These are phyloP conservation scores for Chionoecetes opilio DNA, from an alignment of 1,140 invertebrate genomes.

Conservation along the genomic window DNA sequence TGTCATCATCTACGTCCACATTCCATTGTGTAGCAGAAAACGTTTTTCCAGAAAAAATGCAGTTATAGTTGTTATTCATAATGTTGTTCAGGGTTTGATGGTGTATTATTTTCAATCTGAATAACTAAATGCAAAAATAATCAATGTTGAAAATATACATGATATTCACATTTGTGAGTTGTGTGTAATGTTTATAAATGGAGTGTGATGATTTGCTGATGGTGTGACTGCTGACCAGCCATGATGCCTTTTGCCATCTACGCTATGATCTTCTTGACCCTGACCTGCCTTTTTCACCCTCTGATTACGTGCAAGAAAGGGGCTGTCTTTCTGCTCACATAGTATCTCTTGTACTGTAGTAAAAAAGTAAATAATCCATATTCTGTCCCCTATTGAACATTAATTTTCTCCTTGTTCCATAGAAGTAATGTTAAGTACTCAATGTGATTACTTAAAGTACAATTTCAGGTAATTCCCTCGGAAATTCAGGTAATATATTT, in stretches of 20 bases:
- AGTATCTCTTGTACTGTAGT: conserved; percentile 77
- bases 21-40: too few species aligned
- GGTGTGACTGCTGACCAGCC: conserved; percentile 54
- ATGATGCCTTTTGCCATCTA: conserved; percentile 45
- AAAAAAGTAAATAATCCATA: conserved; percentile 61
- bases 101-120: not conserved
- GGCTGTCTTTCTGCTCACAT: conserved; percentile 76
- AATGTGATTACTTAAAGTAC: conserved; percentile 74
- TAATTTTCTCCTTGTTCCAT: conserved; percentile 72
- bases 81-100: not conserved
- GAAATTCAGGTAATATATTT: conserved; percentile 74
- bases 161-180: conserved; percentile 33
- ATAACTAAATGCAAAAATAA: too few species aligned
- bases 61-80: not conserved
- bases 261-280: conserved; percentile 70
- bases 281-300: conserved; percentile 69
- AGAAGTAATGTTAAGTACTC: conserved; percentile 71
- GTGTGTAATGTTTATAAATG: conserved; percentile 35
- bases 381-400: conserved; percentile 76
- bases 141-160: conserved; percentile 1
- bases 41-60: too few species aligned
- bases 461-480: conserved; percentile 77
- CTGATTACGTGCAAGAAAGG: conserved; percentile 76
- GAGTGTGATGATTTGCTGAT: conserved; percentile 65
- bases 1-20: too few species aligned